phyloP scores from a whole-genome alignment of 2,888 invertebrate species.

The Allacma fusca region DNA sequence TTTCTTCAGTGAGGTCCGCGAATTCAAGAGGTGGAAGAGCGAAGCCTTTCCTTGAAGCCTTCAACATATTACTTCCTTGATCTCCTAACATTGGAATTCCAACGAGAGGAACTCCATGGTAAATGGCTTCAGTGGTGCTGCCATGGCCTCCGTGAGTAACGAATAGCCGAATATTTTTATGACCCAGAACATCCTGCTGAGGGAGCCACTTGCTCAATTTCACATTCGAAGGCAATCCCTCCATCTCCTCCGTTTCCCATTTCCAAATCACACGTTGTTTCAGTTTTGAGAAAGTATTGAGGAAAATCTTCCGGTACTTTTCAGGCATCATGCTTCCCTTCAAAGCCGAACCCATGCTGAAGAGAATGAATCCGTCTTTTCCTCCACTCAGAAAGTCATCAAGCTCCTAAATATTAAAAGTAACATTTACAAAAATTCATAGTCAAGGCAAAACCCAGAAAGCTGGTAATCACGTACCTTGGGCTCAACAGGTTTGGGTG shows the following conservation, averaged over 20 bases:
- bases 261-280: conserved; percentile 87
- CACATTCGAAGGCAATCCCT: conserved; percentile 71
- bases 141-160: conserved; percentile 79
- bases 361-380: conserved; percentile 79
- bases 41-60: conserved; percentile 68
- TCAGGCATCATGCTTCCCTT: conserved; percentile 82
- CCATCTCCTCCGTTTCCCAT: conserved; percentile 74
- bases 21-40: conserved; percentile 67
- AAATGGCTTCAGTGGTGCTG: conserved; percentile 74
- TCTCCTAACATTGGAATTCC: conserved; percentile 69
- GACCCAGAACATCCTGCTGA: conserved; percentile 78
- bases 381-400: conserved; percentile 63
- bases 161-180: conserved; percentile 71
- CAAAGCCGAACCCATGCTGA: conserved; percentile 86
- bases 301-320: conserved; percentile 73
- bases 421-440: no score
- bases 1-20: conserved; percentile 67
- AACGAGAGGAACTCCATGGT: conserved; percentile 73
- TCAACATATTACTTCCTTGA: conserved; percentile 70
- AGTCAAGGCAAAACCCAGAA: no score
- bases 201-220: conserved; percentile 74
- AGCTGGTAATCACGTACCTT: conserved; percentile 13
- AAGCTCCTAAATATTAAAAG: conserved; percentile 45
- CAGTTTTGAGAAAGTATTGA: conserved; percentile 76
- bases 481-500: conserved; percentile 72